Evolutionary conservation across 2,113 vertebrate genomes (phyloP).

Genomic region (Hylia prasina): DNA sequence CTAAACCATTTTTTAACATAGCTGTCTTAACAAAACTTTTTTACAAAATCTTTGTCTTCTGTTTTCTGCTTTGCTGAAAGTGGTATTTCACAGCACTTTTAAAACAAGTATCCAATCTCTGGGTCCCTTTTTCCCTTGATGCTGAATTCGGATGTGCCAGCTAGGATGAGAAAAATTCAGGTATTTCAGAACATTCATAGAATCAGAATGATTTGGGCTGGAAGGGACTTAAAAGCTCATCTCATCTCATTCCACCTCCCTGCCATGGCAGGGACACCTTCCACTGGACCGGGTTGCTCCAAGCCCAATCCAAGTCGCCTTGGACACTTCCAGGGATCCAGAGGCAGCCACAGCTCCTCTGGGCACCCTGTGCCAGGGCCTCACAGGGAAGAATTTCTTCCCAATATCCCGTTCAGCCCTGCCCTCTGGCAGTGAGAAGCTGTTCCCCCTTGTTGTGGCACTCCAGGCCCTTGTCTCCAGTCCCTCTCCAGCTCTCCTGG

Average conservation of each 20-base stretch:
- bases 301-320: background rate
- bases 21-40: background rate
- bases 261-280: background rate
- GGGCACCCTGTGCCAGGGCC: background rate
- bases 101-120: background rate
- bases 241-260: background rate
- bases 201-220: background rate
- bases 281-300: background rate
- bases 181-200: background rate
- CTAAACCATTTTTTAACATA: background rate
- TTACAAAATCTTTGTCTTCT: background rate
- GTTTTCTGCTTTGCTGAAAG: background rate
- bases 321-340: background rate
- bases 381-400: background rate
- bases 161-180: background rate
- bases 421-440: background rate
- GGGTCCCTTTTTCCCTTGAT: background rate
- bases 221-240: background rate
- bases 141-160: background rate
- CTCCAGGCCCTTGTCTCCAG: background rate
- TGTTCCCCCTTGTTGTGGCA: background rate
- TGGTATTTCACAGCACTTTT: background rate
- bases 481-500: background rate
- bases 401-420: background rate
- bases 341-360: background rate